These are phyloP conservation scores for Rhagologus leucostigma DNA, from an alignment of 2,113 vertebrate species.

Conservation along the genomic window DNA sequence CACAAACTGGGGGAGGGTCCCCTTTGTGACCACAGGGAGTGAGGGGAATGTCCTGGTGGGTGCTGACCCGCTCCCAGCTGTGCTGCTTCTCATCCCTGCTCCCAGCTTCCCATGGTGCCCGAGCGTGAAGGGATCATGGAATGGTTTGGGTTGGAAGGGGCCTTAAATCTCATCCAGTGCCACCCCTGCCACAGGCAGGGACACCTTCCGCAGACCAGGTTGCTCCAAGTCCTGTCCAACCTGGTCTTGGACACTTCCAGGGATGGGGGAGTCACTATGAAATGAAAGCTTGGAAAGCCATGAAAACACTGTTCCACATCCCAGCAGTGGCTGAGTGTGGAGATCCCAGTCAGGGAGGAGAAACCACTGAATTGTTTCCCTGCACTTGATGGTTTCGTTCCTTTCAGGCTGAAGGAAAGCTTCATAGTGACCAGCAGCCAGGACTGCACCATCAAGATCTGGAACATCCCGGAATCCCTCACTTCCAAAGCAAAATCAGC, in stretches of 20 bases:
- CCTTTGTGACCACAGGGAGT: neutral
- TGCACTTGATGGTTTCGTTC: neutral
- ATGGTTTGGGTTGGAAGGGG: neutral
- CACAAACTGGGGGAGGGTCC: rapidly evolving
- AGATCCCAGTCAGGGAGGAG: neutral
- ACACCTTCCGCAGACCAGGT: neutral
- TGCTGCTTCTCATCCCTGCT: neutral
- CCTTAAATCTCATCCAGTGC: neutral
- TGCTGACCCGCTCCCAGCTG: neutral
- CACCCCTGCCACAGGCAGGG: neutral
- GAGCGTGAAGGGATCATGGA: neutral
- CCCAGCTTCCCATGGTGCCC: neutral
- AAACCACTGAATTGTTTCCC: neutral
- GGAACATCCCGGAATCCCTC: conserved; percentile 80
- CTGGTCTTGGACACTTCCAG: neutral
- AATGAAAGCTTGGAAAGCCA: neutral
- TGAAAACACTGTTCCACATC: too few species aligned
- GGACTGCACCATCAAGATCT: conserved; percentile 93
- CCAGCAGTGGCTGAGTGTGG: neutral
- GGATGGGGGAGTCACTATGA: neutral
- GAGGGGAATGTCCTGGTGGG: neutral
- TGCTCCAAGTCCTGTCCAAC: neutral
- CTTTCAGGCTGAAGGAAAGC: conserved; percentile 80
- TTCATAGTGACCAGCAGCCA: conserved; percentile 93
- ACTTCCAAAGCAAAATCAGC: conserved; percentile 1